Evolutionary conservation across 2,797 vertebrate genomes (phyloP), one percentile per base, ranked within the genome.

Genomic region (Fratercula arctica): DNA sequence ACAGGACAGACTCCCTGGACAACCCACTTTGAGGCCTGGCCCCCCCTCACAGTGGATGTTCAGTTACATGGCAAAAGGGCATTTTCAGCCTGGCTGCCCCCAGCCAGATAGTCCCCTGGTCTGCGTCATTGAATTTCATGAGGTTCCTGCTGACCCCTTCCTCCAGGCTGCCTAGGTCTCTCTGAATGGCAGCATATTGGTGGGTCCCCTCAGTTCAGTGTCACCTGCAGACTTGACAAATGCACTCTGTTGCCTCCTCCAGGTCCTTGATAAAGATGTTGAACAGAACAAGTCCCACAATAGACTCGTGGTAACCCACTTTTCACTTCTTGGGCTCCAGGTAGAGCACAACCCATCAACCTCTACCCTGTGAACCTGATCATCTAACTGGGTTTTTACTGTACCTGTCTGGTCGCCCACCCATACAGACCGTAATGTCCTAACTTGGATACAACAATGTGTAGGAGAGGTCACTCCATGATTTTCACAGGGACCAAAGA

Each of bases 31-130:
- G 2, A 69, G 31, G 19, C 33, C 33, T 70, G 35, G 41, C 29
- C 25, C 39, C 39, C 11, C 17, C 35, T 83, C 39, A 29, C 0
- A 0, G 11, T 41, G 63, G 18, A 12, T 2, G 1, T 45, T 60
- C 1, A 1, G 29, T 37, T 77, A 35, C 1, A 3, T 20, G 37
- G 23, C 16, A 63, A 53, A 51, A 57, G 23, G 26, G 6, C 7
- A 33, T 66, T 80, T 80, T 66, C 45, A 75, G 28, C 20, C 35
- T n/a, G 26, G 69, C 18, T 48, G 11, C 11, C 14, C n/a, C 10
- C 19, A 77, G 35, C 19, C 53, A 82, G 64, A 29, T 37, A 57
- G 75, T 41, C 8, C 23, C 31, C 43, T 16, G 12, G 39, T 46
- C 45, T 59, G 13, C 3, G 1, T 21, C 5, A 0, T 4, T 78